Evolutionary conservation across 2,113 vertebrate species (phyloP).

Genomic region (Bambusicola thoracicus): DNA sequence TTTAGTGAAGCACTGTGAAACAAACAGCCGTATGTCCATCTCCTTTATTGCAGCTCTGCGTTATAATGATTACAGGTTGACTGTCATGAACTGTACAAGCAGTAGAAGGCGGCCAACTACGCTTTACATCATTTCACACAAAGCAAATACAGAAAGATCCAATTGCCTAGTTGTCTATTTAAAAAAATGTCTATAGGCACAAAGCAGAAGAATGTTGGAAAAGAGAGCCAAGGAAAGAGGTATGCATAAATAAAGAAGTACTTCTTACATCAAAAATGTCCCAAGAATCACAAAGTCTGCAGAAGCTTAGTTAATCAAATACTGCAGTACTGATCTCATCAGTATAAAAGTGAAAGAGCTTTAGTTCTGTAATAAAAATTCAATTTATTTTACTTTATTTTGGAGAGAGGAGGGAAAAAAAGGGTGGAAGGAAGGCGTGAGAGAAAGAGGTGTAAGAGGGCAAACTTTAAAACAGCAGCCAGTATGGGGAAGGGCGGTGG

Average conservation of each 20-base stretch:
- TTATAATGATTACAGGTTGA: constrained; percentile 75
- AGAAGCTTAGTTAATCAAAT: constrained; percentile 81
- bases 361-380: constrained; percentile 84
- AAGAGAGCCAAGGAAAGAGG: constrained; percentile 59
- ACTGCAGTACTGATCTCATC: constrained; percentile 83
- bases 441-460: constrained; percentile 76
- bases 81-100: constrained; percentile 79
- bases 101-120: constrained; percentile 74
- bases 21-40: constrained; percentile 58
- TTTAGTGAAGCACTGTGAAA: constrained; percentile 40
- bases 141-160: constrained; percentile 76
- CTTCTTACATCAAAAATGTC: constrained; percentile 81
- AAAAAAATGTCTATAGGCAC: constrained; percentile 78
- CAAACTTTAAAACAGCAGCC: constrained; percentile 85
- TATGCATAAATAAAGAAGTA: constrained; percentile 81
- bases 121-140: constrained; percentile 81
- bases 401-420: constrained; percentile 21
- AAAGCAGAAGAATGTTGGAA: constrained; percentile 74
- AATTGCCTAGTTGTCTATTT: constrained; percentile 75
- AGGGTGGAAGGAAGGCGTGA: neutral
- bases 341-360: constrained; percentile 85
- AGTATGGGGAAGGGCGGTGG: constrained; percentile 61
- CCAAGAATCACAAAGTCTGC: constrained; percentile 80
- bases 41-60: constrained; percentile 78
- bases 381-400: constrained; percentile 65